phyloP scores from a whole-genome alignment of 2,888 invertebrate species.

The Thera obeliscata region DNA sequence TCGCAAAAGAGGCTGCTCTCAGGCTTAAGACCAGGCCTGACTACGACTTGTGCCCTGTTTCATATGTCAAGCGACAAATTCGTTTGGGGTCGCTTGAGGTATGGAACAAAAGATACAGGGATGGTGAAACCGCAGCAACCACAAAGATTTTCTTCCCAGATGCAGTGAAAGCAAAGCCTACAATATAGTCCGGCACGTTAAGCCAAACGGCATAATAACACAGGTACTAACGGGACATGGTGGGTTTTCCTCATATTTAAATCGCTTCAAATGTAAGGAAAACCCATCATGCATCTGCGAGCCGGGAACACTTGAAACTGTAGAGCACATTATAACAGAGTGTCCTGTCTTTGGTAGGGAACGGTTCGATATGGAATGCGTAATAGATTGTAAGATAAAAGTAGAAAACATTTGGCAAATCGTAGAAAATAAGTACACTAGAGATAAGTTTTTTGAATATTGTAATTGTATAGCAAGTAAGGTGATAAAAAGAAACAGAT shows the following conservation, averaged over 20 bases:
- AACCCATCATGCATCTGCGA: too few relatives aligned
- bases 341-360: neutral
- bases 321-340: neutral
- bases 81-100: constrained; percentile 7
- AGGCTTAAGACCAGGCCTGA: neutral
- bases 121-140: neutral
- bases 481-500: too few relatives aligned
- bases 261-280: too few relatives aligned
- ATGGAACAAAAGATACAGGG: constrained; percentile 15
- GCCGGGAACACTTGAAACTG: neutral
- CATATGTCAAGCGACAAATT: neutral
- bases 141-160: constrained; percentile 19
- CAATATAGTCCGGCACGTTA: neutral
- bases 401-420: too few relatives aligned
- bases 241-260: too few relatives aligned
- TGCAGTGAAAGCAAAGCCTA: constrained; percentile 6
- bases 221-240: constrained; percentile 4
- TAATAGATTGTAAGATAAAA: neutral
- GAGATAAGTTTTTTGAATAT: too few relatives aligned
- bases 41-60: neutral
- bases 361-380: neutral
- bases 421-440: too few relatives aligned
- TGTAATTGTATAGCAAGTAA: too few relatives aligned
- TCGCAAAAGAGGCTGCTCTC: constrained; percentile 25
- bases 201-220: neutral